Evolutionary conservation across 2,888 invertebrate genomes (phyloP).

Genomic region (Stenichneumon culpator): DNA sequence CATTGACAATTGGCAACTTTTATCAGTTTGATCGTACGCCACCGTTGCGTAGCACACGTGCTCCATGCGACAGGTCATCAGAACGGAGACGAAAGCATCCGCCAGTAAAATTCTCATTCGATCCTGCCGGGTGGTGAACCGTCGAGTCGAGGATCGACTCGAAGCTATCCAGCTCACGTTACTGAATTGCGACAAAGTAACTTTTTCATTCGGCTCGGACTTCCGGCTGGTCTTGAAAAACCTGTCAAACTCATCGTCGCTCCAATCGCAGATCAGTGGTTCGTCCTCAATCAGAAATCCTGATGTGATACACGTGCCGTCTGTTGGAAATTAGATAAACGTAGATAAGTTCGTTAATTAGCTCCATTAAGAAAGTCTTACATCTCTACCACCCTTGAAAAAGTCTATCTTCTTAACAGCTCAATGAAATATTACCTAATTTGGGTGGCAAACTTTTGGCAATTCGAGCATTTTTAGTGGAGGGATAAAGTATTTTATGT

Average conservation of each 20-base stretch:
- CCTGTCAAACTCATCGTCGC: constrained; percentile 75
- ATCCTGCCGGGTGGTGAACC: constrained; percentile 46
- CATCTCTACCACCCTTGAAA: neutral
- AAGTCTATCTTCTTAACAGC: neutral
- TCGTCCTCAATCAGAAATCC: constrained; percentile 76
- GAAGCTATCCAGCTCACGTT: constrained; percentile 10
- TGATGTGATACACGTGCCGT: constrained; percentile 80
- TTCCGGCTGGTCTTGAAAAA: constrained; percentile 68
- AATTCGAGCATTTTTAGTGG: too few species aligned
- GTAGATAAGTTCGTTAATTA: neutral
- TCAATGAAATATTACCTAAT: neutral
- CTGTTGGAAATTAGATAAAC: constrained; percentile 65
- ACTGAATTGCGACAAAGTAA: constrained; percentile 37
- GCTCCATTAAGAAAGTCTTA: neutral
- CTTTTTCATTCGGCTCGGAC: constrained; percentile 43
- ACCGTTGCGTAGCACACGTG: constrained; percentile 87
- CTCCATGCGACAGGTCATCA: constrained; percentile 83
- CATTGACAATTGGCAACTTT: constrained; percentile 77
- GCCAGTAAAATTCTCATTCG: constrained; percentile 71
- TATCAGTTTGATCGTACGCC: constrained; percentile 84
- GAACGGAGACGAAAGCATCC: constrained; percentile 80
- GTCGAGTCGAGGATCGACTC: constrained; percentile 62
- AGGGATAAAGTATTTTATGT: too few species aligned
- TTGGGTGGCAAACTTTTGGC: neutral
- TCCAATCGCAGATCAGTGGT: constrained; percentile 78